phyloP scores from a whole-genome alignment of 2,113 vertebrate species.

The Leptosomus discolor region DNA sequence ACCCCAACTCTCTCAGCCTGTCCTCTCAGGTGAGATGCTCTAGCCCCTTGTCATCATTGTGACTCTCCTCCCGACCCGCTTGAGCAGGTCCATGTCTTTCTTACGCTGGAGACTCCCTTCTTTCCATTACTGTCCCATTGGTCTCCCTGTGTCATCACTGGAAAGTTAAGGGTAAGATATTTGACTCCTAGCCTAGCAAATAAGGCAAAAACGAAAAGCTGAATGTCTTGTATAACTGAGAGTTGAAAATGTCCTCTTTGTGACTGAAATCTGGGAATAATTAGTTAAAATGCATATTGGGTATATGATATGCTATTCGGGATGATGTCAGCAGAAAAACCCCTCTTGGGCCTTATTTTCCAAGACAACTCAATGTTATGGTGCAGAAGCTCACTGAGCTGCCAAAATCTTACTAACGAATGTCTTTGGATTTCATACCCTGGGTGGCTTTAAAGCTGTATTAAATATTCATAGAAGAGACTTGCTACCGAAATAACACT shows the following conservation, averaged over 20 bases:
- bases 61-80: too few species aligned
- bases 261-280: neutral
- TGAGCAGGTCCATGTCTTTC: too few species aligned
- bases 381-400: neutral
- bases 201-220: neutral
- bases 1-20: too few species aligned
- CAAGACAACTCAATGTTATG: neutral
- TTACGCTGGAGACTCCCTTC: too few species aligned
- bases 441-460: neutral
- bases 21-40: too few species aligned
- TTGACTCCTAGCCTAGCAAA: neutral
- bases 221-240: neutral
- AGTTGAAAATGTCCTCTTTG: neutral
- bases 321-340: neutral
- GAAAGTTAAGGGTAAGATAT: neutral
- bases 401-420: neutral
- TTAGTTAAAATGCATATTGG: neutral
- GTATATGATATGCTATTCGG: rapidly evolving
- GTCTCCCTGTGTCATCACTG: neutral
- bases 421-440: neutral
- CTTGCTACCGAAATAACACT: neutral
- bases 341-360: rapidly evolving
- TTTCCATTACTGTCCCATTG: neutral
- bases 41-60: too few species aligned
- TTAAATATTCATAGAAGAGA: neutral